Evolutionary conservation across 2,797 vertebrate genomes (phyloP).

Genomic region (Tenualosa ilisha): DNA sequence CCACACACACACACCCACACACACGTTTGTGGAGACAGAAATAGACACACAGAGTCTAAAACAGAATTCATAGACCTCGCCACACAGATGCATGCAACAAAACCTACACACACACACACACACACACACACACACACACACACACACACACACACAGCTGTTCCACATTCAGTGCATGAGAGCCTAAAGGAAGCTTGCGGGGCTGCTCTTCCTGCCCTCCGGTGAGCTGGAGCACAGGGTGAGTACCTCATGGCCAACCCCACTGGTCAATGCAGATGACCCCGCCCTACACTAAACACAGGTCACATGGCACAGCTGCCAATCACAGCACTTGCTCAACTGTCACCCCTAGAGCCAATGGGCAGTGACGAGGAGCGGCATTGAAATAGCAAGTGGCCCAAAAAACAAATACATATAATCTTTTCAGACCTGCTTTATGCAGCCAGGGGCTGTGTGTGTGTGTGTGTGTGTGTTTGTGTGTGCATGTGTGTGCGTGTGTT

Average conservation of each 20-base stretch:
- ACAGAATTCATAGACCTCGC: too few species aligned
- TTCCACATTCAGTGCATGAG: neutral
- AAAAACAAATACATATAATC: neutral
- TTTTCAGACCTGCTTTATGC: neutral
- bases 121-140: neutral
- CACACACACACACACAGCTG: conserved; percentile 8
- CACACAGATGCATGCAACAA: neutral
- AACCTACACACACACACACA: conserved; percentile 7
- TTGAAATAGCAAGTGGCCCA: neutral
- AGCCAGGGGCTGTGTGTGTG: too few species aligned
- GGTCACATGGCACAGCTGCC: neutral
- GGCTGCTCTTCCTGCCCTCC: neutral
- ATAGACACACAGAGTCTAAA: too few species aligned
- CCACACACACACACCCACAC: neutral
- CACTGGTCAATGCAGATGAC: neutral
- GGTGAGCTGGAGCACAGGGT: neutral
- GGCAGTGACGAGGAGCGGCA: too few species aligned
- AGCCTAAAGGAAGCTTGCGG: neutral
- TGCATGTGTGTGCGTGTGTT: neutral
- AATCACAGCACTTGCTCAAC: neutral
- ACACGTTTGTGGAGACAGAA: neutral
- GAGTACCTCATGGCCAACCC: neutral
- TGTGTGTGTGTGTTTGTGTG: neutral
- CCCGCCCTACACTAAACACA: neutral
- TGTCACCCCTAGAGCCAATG: neutral